phyloP scores from a whole-genome alignment of 2,797 vertebrate genomes.

The Pipistrellus kuhlii region DNA sequence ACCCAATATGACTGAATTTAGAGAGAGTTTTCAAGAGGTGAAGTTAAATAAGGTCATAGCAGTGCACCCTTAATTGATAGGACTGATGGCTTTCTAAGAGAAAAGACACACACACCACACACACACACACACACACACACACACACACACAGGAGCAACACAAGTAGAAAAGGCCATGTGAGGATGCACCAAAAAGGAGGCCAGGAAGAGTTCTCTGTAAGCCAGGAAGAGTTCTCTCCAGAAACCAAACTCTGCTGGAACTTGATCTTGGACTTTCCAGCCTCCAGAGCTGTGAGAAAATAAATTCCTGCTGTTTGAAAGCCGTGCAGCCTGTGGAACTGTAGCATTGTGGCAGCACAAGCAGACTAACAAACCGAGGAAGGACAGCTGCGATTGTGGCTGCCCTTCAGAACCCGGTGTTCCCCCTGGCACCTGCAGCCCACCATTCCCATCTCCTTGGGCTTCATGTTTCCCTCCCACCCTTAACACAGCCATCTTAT shows the following conservation, averaged over 20 bases:
- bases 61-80: background rate
- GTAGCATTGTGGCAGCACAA: fast-evolving
- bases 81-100: background rate
- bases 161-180: background rate
- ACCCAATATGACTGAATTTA: background rate
- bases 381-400: background rate
- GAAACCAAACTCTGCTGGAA: background rate
- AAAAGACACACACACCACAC: background rate
- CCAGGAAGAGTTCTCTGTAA: background rate
- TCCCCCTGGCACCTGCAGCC: background rate
- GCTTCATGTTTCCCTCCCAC: background rate
- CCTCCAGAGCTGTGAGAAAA: background rate
- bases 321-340: background rate
- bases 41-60: background rate
- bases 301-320: background rate
- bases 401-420: background rate
- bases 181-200: background rate
- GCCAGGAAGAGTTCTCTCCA: background rate
- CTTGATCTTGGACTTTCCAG: background rate
- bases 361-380: background rate
- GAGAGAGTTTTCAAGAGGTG: background rate
- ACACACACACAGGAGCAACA: background rate
- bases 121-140: fast-evolving
- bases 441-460: background rate
- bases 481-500: background rate